Evolutionary conservation across 2,797 vertebrate species (phyloP).

Genomic region (Cynopterus sphinx): DNA sequence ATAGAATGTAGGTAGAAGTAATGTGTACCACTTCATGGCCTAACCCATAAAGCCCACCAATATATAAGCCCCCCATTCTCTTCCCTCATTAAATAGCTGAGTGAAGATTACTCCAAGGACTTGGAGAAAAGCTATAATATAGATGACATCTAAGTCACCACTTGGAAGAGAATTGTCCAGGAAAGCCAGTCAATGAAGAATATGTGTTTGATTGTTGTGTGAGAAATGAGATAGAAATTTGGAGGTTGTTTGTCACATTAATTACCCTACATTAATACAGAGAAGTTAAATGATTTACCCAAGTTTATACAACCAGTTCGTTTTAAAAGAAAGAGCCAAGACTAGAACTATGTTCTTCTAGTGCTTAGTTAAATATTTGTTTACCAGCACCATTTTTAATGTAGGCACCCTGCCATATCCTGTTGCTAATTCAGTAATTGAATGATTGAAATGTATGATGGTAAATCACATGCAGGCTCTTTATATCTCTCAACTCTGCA

Average conservation of each 20-base stretch:
- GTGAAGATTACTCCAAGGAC: neutral
- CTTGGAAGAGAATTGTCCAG: neutral
- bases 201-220: neutral
- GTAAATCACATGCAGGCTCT: neutral
- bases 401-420: neutral
- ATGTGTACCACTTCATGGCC: neutral
- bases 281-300: neutral
- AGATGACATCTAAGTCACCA: neutral
- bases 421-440: neutral
- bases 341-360: conserved; percentile 18
- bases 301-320: neutral
- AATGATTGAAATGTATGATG: conserved; percentile 23
- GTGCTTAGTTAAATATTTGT: conserved; percentile 11
- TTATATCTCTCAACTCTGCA: neutral
- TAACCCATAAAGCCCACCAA: neutral
- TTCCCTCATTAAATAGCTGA: neutral
- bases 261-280: neutral
- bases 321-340: neutral
- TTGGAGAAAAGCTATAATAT: neutral
- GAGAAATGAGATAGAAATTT: conserved; percentile 6
- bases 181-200: conserved; percentile 5
- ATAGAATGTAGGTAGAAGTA: neutral
- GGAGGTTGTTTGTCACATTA: neutral
- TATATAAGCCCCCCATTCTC: neutral
- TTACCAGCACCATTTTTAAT: neutral